A percentile compares a stretch with the other conserved stretches of the same genome.
phyloP scores from a whole-genome alignment of 1,140 invertebrate species.

The Drosophila sucinea region DNA sequence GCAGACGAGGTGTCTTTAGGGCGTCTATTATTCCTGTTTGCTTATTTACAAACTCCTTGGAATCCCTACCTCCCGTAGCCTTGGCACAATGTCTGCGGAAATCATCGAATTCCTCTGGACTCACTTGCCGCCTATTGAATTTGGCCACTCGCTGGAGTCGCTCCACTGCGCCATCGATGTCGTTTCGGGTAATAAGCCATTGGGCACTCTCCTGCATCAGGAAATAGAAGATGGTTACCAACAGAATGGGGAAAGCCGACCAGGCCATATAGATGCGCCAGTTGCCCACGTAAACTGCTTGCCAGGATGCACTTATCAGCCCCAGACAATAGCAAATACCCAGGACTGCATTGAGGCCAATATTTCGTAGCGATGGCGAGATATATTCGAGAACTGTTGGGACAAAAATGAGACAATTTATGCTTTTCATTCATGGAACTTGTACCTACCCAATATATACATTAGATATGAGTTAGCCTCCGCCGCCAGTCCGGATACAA shows the following conservation, averaged over 20 bases:
- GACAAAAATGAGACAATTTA: conserved; percentile 49
- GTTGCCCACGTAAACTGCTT: conserved; percentile 83
- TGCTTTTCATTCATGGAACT: neutral
- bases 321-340: conserved; percentile 85
- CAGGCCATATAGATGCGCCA: conserved; percentile 84
- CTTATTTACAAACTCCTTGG: conserved; percentile 22
- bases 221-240: conserved; percentile 83
- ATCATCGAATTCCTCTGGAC: conserved; percentile 76
- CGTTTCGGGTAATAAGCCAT: conserved; percentile 86
- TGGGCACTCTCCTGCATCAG: conserved; percentile 86
- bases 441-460: conserved; percentile 85
- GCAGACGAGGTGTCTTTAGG: conserved; percentile 46
- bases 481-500: conserved; percentile 85
- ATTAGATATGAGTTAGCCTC: conserved; percentile 86
- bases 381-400: conserved; percentile 85
- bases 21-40: conserved; percentile 69
- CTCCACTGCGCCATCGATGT: conserved; percentile 84
- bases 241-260: conserved; percentile 83
- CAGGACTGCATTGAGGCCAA: conserved; percentile 85
- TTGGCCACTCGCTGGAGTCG: conserved; percentile 84
- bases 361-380: conserved; percentile 84
- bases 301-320: conserved; percentile 84
- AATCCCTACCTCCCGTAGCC: conserved; percentile 9
- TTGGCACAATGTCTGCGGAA: conserved; percentile 74
- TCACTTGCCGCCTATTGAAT: conserved; percentile 84